Evolutionary conservation across 2,113 vertebrate genomes (phyloP).

Genomic region (Agapornis roseicollis): DNA sequence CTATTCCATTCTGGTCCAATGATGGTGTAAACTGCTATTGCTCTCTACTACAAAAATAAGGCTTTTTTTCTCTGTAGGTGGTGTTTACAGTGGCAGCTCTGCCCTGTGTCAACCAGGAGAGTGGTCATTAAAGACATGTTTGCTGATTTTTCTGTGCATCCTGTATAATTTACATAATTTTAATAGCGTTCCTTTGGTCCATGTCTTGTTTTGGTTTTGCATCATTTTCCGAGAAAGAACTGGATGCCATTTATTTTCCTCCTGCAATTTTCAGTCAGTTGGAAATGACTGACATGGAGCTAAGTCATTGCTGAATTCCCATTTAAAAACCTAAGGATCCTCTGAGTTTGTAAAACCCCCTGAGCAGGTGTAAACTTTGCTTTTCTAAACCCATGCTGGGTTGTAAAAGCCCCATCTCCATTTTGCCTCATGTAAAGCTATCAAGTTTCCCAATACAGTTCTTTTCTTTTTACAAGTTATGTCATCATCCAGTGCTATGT

Average conservation of each 20-base stretch:
- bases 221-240: not conserved
- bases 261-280: not conserved
- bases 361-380: not conserved
- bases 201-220: not conserved
- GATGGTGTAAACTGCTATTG: not conserved
- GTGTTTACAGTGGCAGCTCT: not conserved
- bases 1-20: not conserved
- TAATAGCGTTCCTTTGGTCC: not conserved
- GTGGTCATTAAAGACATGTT: not conserved
- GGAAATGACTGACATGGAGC: not conserved
- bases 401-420: not conserved
- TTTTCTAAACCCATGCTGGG: not conserved
- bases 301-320: not conserved
- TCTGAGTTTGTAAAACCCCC: not conserved
- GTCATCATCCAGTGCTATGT: not conserved
- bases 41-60: not conserved
- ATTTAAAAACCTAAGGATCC: not conserved
- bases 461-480: not conserved
- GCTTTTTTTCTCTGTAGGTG: not conserved
- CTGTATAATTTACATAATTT: not conserved
- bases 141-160: not conserved
- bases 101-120: not conserved
- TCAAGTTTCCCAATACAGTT: not conserved
- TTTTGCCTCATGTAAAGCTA: not conserved
- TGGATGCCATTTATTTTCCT: not conserved